These are phyloP conservation scores for Lottia scabra DNA, from an alignment of 2,888 invertebrate genomes.

Conservation along the genomic window DNA sequence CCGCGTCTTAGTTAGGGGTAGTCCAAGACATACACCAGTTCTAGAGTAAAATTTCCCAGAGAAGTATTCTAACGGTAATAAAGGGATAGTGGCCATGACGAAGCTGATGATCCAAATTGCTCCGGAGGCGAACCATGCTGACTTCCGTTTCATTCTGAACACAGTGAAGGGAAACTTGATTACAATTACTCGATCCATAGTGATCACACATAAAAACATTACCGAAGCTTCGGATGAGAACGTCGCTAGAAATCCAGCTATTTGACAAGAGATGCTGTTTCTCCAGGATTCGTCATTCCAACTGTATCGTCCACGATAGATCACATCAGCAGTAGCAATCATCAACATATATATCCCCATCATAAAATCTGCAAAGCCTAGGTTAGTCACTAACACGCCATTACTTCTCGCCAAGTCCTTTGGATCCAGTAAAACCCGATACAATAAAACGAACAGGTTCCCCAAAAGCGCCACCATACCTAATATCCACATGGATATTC, in stretches of 20 bases:
- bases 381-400: constrained; percentile 21
- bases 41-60: constrained; percentile 57
- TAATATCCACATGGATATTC: constrained; percentile 39
- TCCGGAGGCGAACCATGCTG: constrained; percentile 39
- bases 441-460: constrained; percentile 35
- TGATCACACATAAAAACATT: constrained; percentile 74
- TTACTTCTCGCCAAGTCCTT: constrained; percentile 20
- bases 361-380: constrained; percentile 27
- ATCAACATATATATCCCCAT: constrained; percentile 46
- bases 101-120: constrained; percentile 52
- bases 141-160: constrained; percentile 39
- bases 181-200: constrained; percentile 76
- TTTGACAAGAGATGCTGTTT: constrained; percentile 36
- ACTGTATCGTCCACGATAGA: constrained; percentile 43
- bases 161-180: constrained; percentile 74
- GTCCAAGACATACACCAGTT: constrained; percentile 62
- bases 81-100: constrained; percentile 54
- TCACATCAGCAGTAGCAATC: constrained; percentile 40
- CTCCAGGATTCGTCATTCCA: constrained; percentile 44
- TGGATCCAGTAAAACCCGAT: constrained; percentile 41
- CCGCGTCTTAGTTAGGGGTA: constrained; percentile 62
- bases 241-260: constrained; percentile 44
- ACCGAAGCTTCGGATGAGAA: constrained; percentile 76
- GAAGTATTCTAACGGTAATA: constrained; percentile 56
- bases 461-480: constrained; percentile 38